These are phyloP conservation scores for Ypsolopha scabrella DNA, from an alignment of 2,888 invertebrate genomes.

Conservation along the genomic window DNA sequence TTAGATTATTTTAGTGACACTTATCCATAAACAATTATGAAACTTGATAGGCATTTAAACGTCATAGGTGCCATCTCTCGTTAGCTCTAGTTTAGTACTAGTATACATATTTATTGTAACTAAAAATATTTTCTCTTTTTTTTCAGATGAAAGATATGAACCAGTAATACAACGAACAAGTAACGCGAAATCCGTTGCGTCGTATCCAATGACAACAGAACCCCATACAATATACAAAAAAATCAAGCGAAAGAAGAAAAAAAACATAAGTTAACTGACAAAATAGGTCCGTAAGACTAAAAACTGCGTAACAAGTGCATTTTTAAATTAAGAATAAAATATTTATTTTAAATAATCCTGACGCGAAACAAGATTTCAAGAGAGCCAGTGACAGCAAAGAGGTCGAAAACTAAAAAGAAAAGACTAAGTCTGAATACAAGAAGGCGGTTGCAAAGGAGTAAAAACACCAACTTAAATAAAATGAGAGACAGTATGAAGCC, in stretches of 20 bases:
- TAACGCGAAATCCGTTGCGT: too few relatives aligned
- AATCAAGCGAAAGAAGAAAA: neutral
- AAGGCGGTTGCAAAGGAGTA: slow-evolving; percentile 7
- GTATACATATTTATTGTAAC: too few relatives aligned
- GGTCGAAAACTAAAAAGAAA: neutral
- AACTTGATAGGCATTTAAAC: too few relatives aligned
- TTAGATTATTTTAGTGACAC: too few relatives aligned
- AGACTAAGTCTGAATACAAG: neutral
- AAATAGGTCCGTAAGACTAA: slow-evolving; percentile 50
- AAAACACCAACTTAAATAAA: slow-evolving; percentile 15
- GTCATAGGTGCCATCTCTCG: too few relatives aligned
- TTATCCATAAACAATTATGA: too few relatives aligned
- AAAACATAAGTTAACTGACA: neutral
- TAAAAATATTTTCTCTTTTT: too few relatives aligned
- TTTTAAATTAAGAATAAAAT: neutral
- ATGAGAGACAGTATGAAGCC: slow-evolving; percentile 54
- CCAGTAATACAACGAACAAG: too few relatives aligned
- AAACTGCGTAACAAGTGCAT: slow-evolving; percentile 55
- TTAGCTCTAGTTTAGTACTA: too few relatives aligned
- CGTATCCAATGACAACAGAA: too few relatives aligned
- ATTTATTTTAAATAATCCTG: neutral
- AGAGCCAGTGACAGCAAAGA: neutral
- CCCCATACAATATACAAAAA: neutral
- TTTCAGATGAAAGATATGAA: too few relatives aligned
- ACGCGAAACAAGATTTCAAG: neutral